These are phyloP conservation scores for Anableps anableps DNA, from an alignment of 2,797 vertebrate species.

Conservation along the genomic window DNA sequence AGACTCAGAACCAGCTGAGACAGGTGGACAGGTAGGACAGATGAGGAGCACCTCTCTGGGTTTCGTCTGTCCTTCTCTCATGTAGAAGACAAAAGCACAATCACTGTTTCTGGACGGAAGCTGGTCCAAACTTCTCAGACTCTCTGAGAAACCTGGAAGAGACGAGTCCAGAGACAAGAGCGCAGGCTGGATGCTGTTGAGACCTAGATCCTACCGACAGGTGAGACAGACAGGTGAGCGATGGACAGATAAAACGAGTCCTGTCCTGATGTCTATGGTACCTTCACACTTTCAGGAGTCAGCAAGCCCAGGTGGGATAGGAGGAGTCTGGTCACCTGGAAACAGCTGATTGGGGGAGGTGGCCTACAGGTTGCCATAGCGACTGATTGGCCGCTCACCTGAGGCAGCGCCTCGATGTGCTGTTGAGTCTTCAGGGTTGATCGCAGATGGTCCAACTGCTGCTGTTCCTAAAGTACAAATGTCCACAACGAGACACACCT, in stretches of 20 bases:
- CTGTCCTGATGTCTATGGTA: constrained; percentile 2
- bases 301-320: constrained; percentile 94
- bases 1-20: neutral
- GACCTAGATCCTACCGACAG: constrained; percentile 69
- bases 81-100: constrained; percentile 92
- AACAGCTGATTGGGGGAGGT: constrained; percentile 84
- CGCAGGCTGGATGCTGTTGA: constrained; percentile 88
- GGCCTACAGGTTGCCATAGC: constrained; percentile 81
- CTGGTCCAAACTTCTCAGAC: constrained; percentile 88
- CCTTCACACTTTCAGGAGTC: constrained; percentile 72
- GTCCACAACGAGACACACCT: neutral
- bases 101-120: constrained; percentile 89
- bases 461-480: constrained; percentile 71
- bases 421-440: constrained; percentile 87
- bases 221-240: neutral
- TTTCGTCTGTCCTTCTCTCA: constrained; percentile 92
- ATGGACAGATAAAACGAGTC: neutral
- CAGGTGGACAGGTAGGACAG: constrained; percentile 7
- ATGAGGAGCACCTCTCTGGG: constrained; percentile 84
- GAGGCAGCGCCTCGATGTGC: constrained; percentile 78
- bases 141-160: constrained; percentile 89
- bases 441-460: constrained; percentile 84
- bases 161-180: constrained; percentile 91
- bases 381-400: constrained; percentile 77
- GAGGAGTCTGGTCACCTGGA: constrained; percentile 91